phyloP scores from a whole-genome alignment of 2,888 invertebrate genomes.

The Nomada fabriciana region DNA sequence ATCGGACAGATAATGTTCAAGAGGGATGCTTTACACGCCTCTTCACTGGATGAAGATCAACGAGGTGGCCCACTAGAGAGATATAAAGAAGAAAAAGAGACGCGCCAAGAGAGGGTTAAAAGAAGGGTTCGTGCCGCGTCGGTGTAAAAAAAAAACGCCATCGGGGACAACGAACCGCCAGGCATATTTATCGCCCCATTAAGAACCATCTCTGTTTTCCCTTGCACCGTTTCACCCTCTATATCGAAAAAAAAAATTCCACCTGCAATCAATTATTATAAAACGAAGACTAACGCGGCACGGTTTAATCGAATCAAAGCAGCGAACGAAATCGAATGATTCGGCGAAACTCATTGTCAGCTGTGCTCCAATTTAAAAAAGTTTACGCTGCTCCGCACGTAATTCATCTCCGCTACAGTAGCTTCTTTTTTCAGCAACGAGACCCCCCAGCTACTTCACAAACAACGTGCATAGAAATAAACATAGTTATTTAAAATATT shows the following conservation, averaged over 20 bases:
- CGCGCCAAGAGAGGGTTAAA: constrained; percentile 59
- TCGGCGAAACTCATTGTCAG: constrained; percentile 6
- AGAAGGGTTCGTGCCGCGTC: constrained; percentile 50
- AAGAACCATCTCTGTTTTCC: constrained; percentile 24
- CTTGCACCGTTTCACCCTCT: background rate
- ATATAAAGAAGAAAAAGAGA: constrained; percentile 59
- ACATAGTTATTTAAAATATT: too few relatives aligned
- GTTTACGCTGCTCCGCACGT: constrained; percentile 3
- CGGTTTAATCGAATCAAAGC: background rate
- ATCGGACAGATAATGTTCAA: constrained; percentile 47
- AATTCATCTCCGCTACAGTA: too few relatives aligned
- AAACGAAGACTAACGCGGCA: background rate
- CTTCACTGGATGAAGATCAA: constrained; percentile 56
- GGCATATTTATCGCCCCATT: constrained; percentile 54
- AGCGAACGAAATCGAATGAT: constrained; percentile 8
- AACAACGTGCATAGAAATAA: too few relatives aligned
- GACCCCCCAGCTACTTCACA: too few relatives aligned
- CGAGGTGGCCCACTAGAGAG: constrained; percentile 63
- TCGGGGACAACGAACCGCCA: constrained; percentile 37
- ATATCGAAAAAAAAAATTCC: constrained; percentile 5
- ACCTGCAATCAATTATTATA: background rate
- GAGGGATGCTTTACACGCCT: constrained; percentile 54
- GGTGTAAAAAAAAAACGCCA: constrained; percentile 36
- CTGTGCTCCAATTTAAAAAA: constrained; percentile 25
- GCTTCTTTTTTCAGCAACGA: too few relatives aligned